A percentile compares a stretch with the other conserved stretches of the same genome.
phyloP scores from a whole-genome alignment of 2,797 vertebrate species.

The Poeciliopsis presidionis region DNA sequence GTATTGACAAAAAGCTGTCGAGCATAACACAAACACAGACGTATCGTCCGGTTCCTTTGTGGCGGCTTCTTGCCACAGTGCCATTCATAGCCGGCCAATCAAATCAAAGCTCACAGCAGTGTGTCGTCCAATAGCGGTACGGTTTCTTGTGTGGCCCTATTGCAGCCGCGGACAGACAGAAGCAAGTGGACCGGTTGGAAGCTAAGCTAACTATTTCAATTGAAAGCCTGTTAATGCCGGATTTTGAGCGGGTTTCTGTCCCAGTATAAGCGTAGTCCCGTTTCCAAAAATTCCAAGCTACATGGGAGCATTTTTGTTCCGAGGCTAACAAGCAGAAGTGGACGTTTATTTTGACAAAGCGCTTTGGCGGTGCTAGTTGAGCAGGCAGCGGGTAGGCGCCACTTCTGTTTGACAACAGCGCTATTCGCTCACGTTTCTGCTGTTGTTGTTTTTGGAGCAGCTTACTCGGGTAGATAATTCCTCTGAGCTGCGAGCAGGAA shows the following conservation, averaged over 20 bases:
- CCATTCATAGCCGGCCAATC: conserved; percentile 70
- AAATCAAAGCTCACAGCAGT: conserved; percentile 15
- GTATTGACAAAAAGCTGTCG: conserved; percentile 5
- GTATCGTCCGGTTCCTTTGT: conserved; percentile 67
- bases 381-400: conserved; percentile 61
- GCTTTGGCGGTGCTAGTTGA: conserved; percentile 53
- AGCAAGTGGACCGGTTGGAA: conserved; percentile 64
- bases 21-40: not conserved
- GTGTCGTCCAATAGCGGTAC: conserved; percentile 48
- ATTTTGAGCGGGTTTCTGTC: conserved; percentile 4
- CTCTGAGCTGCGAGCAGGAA: conserved; percentile 16
- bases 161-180: conserved; percentile 68
- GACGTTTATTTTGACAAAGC: conserved; percentile 41
- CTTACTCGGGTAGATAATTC: conserved; percentile 25
- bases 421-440: conserved; percentile 63
- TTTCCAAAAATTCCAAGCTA: conserved; percentile 55
- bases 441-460: conserved; percentile 58
- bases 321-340: conserved; percentile 48
- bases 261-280: conserved; percentile 1
- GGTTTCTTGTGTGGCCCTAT: conserved; percentile 39
- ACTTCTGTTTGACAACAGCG: conserved; percentile 75
- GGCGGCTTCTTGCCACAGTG: conserved; percentile 39
- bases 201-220: conserved; percentile 70
- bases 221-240: conserved; percentile 12
- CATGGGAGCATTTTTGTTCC: conserved; percentile 1